Base-by-base conservation (phyloP, 2,797 vertebrate genomes). In the Acipenser oxyrinchus region DNA sequence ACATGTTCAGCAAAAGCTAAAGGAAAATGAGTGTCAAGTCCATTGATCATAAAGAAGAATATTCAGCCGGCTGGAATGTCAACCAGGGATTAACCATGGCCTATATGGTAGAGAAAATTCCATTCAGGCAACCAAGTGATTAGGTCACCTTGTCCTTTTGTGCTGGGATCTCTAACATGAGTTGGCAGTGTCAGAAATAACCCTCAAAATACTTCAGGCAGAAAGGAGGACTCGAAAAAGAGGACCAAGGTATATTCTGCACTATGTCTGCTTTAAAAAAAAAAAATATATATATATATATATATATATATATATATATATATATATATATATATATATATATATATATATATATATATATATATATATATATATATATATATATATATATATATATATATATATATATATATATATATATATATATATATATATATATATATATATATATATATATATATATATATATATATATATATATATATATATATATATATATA, bases 21-120 rank as follows among this genome's bases (percentile, higher is more conserved):
- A 73, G 76, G 74, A 82, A 81, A 78, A 72, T 77, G 78, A 87
- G 81, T 86, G 88, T 89, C 85, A 86, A 86, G 76, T 84, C 81
- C 84, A 89, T 89, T 90, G 86, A 88, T 90, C 84, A 82, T 66
- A 57, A 78, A 81, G 69, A 68, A 18, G 3, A 37, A 80, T 82
- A 72, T 77, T 77, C 76, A 78, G 69, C 71, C 72, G 78, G 74
- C 78, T 78, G 73, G 75, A 76, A 79, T 83, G 83, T 85, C 79
- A 81, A 65, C 72, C 67, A 68, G 78, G 74, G 81, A 84, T 88
- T 83, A 86, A 73, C 75, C 71, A 68, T 76, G 77, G 73, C 74
- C 77, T 76, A 67, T 72, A 68, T 79, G 81, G 59, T 72, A 79
- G 83, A 72, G 62, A 60, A 75, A 72, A 85, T 77, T 78, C 78